phyloP scores from a whole-genome alignment of 2,797 vertebrate genomes.

The Pseudochaenichthys georgianus region DNA sequence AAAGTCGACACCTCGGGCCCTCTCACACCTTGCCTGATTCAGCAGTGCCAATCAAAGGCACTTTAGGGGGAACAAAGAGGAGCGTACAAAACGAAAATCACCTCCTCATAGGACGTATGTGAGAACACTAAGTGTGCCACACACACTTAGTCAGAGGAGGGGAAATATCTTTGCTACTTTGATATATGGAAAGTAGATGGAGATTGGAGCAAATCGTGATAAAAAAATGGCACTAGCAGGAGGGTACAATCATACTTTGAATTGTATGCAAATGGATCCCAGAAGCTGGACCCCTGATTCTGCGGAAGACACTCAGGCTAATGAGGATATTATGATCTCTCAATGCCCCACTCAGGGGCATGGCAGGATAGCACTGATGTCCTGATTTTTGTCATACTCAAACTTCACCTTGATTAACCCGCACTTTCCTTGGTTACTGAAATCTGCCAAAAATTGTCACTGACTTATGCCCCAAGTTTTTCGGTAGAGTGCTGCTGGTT shows the following conservation, averaged over 20 bases:
- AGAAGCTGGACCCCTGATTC: slow-evolving; percentile 80
- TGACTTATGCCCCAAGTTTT: slow-evolving; percentile 57
- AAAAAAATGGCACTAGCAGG: slow-evolving; percentile 76
- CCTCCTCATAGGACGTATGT: slow-evolving; percentile 65
- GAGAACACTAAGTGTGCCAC: slow-evolving; percentile 48
- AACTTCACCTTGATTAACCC: slow-evolving; percentile 84
- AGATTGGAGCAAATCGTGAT: slow-evolving; percentile 83
- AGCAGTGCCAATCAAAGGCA: slow-evolving; percentile 80
- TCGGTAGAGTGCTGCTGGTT: slow-evolving; percentile 45
- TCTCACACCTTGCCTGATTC: slow-evolving; percentile 75
- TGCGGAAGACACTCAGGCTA: slow-evolving; percentile 79
- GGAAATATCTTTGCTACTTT: slow-evolving; percentile 55
- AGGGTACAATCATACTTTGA: slow-evolving; percentile 83
- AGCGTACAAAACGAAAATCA: slow-evolving; percentile 70
- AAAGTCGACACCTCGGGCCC: slow-evolving; percentile 83
- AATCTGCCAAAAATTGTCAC: slow-evolving; percentile 60
- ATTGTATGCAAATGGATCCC: slow-evolving; percentile 84
- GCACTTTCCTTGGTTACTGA: slow-evolving; percentile 67
- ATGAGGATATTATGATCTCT: slow-evolving; percentile 84
- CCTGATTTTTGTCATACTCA: slow-evolving; percentile 81
- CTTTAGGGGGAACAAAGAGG: slow-evolving; percentile 79
- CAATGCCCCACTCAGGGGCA: slow-evolving; percentile 75
- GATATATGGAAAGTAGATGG: slow-evolving; percentile 79
- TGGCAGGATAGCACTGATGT: slow-evolving; percentile 75
- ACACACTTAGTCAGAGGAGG: slow-evolving; percentile 42